Evolutionary conservation across 2,113 vertebrate species (phyloP).

Genomic region (Speoplatyrhinus poulsoni): DNA sequence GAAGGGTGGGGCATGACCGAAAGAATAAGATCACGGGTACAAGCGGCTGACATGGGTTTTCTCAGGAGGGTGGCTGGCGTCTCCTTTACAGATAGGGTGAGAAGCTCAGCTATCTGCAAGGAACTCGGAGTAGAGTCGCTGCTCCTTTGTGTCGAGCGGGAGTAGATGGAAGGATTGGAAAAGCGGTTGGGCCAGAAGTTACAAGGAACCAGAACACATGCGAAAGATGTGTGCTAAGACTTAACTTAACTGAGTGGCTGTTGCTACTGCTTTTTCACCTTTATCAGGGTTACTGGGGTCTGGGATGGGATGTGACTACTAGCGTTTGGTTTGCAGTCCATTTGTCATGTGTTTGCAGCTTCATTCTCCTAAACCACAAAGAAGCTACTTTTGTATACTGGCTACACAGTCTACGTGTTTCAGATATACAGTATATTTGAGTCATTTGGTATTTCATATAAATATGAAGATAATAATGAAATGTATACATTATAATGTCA

Average conservation of each 20-base stretch:
- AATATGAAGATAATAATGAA: neutral
- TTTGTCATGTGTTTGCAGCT: conserved; percentile 23
- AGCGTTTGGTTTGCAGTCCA: too few species aligned
- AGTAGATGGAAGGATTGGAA: conserved; percentile 33
- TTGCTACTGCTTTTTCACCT: conserved; percentile 3
- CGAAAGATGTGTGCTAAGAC: conserved; percentile 43
- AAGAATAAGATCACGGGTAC: too few species aligned
- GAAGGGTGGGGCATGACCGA: too few species aligned
- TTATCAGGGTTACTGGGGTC: too few species aligned
- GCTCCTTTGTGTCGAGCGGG: too few species aligned
- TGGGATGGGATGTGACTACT: too few species aligned
- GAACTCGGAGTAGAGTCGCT: too few species aligned
- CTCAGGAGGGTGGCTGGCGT: too few species aligned
- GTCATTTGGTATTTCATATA: neutral
- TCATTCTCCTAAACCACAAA: conserved; percentile 22
- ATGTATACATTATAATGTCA: neutral
- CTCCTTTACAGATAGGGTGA: too few species aligned
- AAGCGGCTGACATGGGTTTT: too few species aligned
- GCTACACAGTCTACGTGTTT: neutral
- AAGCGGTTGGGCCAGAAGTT: conserved; percentile 59
- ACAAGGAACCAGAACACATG: conserved; percentile 46
- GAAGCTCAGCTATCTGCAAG: too few species aligned
- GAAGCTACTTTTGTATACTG: neutral
- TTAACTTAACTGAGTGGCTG: conserved; percentile 41
- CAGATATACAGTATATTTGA: neutral